phyloP scores from a whole-genome alignment of 2,888 invertebrate genomes.

The Acrocera orbiculus region DNA sequence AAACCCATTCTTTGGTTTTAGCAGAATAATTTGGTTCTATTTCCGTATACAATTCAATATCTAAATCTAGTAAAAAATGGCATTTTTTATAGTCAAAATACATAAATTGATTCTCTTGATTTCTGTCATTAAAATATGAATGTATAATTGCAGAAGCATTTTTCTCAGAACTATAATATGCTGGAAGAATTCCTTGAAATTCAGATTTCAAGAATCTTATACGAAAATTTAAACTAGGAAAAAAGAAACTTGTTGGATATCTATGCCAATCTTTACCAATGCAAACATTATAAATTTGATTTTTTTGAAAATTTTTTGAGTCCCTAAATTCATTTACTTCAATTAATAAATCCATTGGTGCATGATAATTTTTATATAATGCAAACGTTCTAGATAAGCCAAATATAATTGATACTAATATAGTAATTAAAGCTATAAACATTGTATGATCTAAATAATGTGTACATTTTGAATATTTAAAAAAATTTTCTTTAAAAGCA shows the following conservation, averaged over 20 bases:
- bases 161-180: conserved; percentile 46
- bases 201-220: conserved; percentile 77
- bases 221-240: conserved; percentile 61
- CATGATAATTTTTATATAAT: conserved; percentile 62
- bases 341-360: conserved; percentile 71
- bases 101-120: conserved; percentile 61
- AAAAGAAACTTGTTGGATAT: conserved; percentile 86
- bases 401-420: conserved; percentile 37
- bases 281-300: conserved; percentile 53
- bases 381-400: conserved; percentile 47
- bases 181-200: conserved; percentile 78
- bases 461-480: conserved; percentile 19
- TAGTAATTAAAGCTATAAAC: conserved; percentile 47
- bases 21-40: conserved; percentile 65
- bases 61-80: conserved; percentile 73
- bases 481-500: conserved; percentile 27
- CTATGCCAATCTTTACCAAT: conserved; percentile 97
- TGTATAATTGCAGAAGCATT: conserved; percentile 49
- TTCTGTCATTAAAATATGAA: conserved; percentile 79
- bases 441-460: conserved; percentile 65
- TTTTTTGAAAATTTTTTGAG: conserved; percentile 20
- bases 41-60: conserved; percentile 40
- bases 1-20: conserved; percentile 49
- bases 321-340: conserved; percentile 38
- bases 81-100: conserved; percentile 59